These are phyloP conservation scores for Brienomyrus brachyistius DNA, from an alignment of 2,113 vertebrate species.

Conservation along the genomic window DNA sequence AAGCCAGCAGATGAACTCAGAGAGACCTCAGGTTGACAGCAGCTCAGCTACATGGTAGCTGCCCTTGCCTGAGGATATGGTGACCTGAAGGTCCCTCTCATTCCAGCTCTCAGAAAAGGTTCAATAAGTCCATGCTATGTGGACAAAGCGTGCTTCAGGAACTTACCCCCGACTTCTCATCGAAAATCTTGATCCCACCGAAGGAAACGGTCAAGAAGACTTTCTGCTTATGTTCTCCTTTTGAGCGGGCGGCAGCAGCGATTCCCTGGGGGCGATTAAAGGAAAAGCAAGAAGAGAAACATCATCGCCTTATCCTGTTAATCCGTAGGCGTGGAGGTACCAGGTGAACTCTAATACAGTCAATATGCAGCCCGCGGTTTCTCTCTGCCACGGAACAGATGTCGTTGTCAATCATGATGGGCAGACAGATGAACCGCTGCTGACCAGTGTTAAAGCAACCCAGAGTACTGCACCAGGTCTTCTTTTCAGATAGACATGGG, in stretches of 20 bases:
- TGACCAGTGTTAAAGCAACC: slow-evolving; percentile 15
- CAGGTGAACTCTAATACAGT: slow-evolving; percentile 22
- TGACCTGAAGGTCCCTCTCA: background rate
- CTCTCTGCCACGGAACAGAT: background rate
- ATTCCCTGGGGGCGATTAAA: slow-evolving; percentile 73
- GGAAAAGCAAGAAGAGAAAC: slow-evolving; percentile 16
- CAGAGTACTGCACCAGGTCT: background rate
- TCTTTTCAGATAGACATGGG: slow-evolving; percentile 35
- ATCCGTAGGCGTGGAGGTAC: slow-evolving; percentile 18
- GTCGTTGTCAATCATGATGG: background rate
- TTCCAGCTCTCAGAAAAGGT: background rate
- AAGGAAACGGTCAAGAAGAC: slow-evolving; percentile 95
- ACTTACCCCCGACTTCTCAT: slow-evolving; percentile 97
- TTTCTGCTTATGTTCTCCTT: slow-evolving; percentile 96
- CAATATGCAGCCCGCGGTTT: background rate
- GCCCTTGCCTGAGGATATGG: background rate
- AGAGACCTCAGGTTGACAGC: background rate
- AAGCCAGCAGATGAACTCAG: background rate
- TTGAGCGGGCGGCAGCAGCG: slow-evolving; percentile 87
- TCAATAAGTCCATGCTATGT: background rate
- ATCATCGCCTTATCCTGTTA: slow-evolving; percentile 16
- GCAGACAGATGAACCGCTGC: slow-evolving; percentile 15
- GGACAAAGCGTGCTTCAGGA: slow-evolving; percentile 25
- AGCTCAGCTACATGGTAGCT: background rate
- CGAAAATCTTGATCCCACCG: slow-evolving; percentile 97